Evolutionary conservation across 92 coral and sea anemone genomes (phyloP), one percentile per base, ranked within the genome.

Genomic region (Virgularia gustaviana): DNA sequence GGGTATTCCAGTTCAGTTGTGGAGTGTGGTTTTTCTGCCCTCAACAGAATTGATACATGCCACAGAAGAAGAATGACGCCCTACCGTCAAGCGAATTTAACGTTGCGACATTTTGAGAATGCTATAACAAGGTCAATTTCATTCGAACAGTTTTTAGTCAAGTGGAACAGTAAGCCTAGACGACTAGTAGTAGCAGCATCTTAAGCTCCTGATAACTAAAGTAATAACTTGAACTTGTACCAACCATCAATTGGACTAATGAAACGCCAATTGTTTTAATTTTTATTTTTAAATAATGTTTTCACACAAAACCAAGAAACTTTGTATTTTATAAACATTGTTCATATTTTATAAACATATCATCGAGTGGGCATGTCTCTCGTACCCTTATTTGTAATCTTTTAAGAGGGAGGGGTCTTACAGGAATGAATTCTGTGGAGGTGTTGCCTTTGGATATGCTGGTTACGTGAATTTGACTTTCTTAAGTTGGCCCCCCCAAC

Each of bases 81-180:
- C 25, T 64, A 64, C 45, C 34, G 53, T 1, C 31, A 38, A 27
- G n/a, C 54, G 42, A 22, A 43, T 32, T 19, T 60, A 19, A 60
- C 66, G 20, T 64, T 64, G 54, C 36, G 37, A 36, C 71, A 41
- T 41, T 64, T 64, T 64, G 71, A 64, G 71, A 64, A 64, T 36
- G 28, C 52, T 9, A 11, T 64, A 16, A 64, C 71, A 19, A 38
- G 71, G 42, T 11, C 47, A 34, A 64, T 64, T 64, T 11, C 71
- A 34, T 64, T 64, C 42, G 71, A 64, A 64, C 71, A 64, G 71
- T 64, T 64, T 27, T 22, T 64, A 6, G 54, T 36, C 32, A 64
- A 64, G 18, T 64, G 71, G 71, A 64, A 64, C 71, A 39, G 32
- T 20, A 64, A 64, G 42, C 71, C 71, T 36, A 42, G 71, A 64